Conservation (phyloP, 1,140 invertebrate genomes). For the Atta texana region DNA sequence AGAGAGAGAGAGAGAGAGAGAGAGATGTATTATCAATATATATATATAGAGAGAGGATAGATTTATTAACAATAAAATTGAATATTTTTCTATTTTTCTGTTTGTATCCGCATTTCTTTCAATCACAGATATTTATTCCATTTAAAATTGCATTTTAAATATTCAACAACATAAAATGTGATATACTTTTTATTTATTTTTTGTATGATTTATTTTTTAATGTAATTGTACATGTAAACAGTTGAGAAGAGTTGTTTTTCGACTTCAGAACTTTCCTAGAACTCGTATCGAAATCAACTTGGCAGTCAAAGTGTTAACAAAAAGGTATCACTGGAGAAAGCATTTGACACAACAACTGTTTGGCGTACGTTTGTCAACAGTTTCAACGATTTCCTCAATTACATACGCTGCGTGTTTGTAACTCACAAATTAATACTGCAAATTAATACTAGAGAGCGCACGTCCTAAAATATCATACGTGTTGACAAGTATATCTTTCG, state of each 20-base stretch:
- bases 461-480: constrained; percentile 22
- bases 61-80: not conserved
- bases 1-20: too few relatives aligned
- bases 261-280: not conserved
- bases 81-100: not conserved
- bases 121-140: not conserved
- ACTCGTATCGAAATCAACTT: not conserved
- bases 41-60: not conserved
- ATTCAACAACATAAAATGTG: not conserved
- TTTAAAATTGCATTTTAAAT: not conserved
- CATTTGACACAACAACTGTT: constrained; percentile 27
- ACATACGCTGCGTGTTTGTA: not conserved
- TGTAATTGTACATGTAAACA: not conserved
- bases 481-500: constrained; percentile 32
- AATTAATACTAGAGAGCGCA: not conserved
- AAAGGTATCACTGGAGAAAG: not conserved
- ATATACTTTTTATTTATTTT: not conserved
- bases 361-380: not conserved
- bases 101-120: not conserved
- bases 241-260: not conserved
- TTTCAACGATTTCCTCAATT: constrained; percentile 52
- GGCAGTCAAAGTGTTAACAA: not conserved
- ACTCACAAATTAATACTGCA: not conserved
- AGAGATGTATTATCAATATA: too few relatives aligned
- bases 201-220: not conserved